These are phyloP conservation scores for Nezara viridula DNA, from an alignment of 2,888 invertebrate species.

Conservation along the genomic window DNA sequence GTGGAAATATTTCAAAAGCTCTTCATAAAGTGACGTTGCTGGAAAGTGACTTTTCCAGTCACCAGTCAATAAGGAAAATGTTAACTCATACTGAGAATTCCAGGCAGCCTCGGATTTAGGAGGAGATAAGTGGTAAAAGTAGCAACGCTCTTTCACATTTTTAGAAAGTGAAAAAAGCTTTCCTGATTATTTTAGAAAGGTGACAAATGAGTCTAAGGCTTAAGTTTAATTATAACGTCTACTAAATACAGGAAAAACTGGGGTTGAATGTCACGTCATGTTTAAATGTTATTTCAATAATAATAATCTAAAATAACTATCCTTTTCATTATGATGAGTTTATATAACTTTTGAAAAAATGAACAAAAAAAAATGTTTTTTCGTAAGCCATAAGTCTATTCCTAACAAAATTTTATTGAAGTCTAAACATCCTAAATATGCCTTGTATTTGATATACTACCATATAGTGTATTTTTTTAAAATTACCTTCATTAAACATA, in stretches of 20 bases:
- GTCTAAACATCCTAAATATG: too few species aligned
- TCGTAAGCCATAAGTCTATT: too few species aligned
- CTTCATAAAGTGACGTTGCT: not conserved
- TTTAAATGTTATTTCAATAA: too few species aligned
- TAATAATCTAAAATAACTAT: too few species aligned
- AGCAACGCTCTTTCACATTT: not conserved
- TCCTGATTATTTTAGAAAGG: conserved; percentile 1
- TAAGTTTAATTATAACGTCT: not conserved
- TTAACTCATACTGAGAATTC: not conserved
- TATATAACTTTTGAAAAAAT: too few species aligned
- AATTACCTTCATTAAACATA: too few species aligned
- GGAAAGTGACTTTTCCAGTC: conserved; percentile 25
- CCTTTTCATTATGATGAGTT: too few species aligned
- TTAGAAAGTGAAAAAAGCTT: conserved; percentile 35
- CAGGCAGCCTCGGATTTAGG: not conserved
- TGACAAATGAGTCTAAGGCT: not conserved
- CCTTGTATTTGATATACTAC: too few species aligned
- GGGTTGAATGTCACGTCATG: not conserved
- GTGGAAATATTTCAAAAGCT: conserved; percentile 1
- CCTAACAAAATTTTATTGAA: too few species aligned
- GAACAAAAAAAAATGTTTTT: too few species aligned
- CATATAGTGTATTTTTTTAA: too few species aligned
- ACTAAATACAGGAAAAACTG: not conserved
- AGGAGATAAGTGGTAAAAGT: conserved; percentile 10
- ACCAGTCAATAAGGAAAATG: conserved; percentile 36